A percentile compares a stretch with the other conserved stretches of the same genome.
Evolutionary conservation across 2,113 vertebrate species (phyloP).

Genomic region (Melanotaenia duboulayi): DNA sequence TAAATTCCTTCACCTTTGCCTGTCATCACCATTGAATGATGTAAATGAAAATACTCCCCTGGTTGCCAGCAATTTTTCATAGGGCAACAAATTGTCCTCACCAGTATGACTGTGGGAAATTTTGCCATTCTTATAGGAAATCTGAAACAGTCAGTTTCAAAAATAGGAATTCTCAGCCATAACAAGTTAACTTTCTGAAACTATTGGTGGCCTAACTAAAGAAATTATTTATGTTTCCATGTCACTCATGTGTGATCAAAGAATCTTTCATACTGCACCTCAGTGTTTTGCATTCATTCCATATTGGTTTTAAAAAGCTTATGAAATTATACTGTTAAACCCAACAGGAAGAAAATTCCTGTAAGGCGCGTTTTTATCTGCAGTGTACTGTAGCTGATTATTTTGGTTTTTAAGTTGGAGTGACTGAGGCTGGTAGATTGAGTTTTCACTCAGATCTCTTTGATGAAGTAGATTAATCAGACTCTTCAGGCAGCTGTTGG

Average conservation of each 20-base stretch:
- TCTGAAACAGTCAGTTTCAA: neutral
- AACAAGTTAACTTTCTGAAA: conserved; percentile 23
- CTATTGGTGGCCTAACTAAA: conserved; percentile 20
- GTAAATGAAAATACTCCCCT: too few species aligned
- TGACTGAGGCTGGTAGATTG: neutral
- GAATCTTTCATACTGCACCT: conserved; percentile 36
- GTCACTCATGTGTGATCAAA: conserved; percentile 40
- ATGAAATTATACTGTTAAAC: conserved; percentile 20
- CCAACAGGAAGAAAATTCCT: conserved; percentile 15
- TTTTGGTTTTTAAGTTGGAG: neutral
- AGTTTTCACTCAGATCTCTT: conserved; percentile 36
- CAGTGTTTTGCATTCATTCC: conserved; percentile 32
- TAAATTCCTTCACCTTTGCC: too few species aligned
- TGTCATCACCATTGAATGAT: too few species aligned
- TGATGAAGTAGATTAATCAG: conserved; percentile 29
- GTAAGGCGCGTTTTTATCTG: neutral
- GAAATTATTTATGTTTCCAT: conserved; percentile 32
- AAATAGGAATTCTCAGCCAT: neutral
- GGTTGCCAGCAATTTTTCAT: too few species aligned
- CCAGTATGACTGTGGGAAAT: too few species aligned
- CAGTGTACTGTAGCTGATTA: neutral
- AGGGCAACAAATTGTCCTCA: too few species aligned
- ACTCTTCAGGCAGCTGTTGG: conserved; percentile 22
- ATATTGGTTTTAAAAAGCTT: neutral
- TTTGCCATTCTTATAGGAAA: too few species aligned